Evolutionary conservation across 2,888 invertebrate species (phyloP).

Genomic region (Beris chalybata): DNA sequence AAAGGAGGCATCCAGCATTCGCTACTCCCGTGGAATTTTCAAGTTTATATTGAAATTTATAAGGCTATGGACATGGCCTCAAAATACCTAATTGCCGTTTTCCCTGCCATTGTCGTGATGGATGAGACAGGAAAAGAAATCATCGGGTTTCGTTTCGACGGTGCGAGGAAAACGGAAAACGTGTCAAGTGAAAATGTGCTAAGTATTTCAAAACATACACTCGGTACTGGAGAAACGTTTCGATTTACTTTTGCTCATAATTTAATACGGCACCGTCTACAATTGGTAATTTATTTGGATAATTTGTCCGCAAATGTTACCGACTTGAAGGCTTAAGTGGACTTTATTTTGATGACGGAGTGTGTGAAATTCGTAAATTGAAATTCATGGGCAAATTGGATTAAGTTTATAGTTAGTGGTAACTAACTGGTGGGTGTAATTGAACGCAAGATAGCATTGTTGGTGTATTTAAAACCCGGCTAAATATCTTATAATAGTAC

Average conservation of each 20-base stretch:
- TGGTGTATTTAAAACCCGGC: no score
- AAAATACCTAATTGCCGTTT: constrained; percentile 19
- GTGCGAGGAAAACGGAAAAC: no score
- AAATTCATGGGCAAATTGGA: background rate
- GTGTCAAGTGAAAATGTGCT: no score
- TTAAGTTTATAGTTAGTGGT: background rate
- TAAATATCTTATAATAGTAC: no score
- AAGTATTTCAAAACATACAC: no score
- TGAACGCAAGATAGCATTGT: background rate
- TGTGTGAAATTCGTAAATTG: no score
- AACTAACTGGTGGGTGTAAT: background rate
- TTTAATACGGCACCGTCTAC: background rate
- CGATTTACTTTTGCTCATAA: no score
- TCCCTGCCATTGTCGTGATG: constrained; percentile 6
- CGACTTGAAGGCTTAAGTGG: constrained; percentile 24
- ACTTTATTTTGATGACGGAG: constrained; percentile 14
- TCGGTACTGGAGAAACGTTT: no score
- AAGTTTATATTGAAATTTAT: no score
- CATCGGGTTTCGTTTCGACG: background rate
- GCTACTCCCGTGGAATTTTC: no score
- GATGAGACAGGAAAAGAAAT: background rate
- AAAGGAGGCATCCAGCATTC: no score
- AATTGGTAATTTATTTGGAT: constrained; percentile 28
- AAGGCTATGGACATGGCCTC: background rate
- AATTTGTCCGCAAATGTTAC: constrained; percentile 28